These are phyloP conservation scores for Apolygus lucorum DNA, from an alignment of 1,140 invertebrate species.

Conservation along the genomic window DNA sequence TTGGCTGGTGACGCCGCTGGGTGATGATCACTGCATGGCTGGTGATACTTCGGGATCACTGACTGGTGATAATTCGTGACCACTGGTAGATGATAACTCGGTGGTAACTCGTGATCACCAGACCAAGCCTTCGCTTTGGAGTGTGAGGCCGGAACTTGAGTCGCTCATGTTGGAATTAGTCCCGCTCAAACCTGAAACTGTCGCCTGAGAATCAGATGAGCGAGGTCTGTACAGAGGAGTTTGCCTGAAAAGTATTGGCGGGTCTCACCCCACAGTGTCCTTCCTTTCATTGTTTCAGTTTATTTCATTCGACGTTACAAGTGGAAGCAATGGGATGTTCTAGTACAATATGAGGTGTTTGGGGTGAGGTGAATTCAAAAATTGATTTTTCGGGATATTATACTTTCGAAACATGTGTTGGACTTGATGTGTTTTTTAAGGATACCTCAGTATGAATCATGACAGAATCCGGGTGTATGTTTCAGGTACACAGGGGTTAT, in stretches of 20 bases:
- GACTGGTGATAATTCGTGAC: no score
- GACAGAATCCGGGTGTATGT: no score
- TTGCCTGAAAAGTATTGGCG: not conserved
- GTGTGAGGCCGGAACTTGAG: constrained; percentile 54
- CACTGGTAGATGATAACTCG: not conserved
- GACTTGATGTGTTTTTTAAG: no score
- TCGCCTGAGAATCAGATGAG: constrained; percentile 24
- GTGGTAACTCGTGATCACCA: constrained; percentile 43
- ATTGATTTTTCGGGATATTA: no score
- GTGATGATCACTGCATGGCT: not conserved
- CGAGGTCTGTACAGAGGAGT: not conserved
- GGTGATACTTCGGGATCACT: not conserved
- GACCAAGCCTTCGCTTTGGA: constrained; percentile 58
- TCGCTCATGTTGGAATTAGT: constrained; percentile 41
- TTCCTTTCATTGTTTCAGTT: no score
- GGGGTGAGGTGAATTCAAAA: no score
- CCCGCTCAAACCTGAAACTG: constrained; percentile 39
- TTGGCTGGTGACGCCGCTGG: not conserved
- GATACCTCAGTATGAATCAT: no score
- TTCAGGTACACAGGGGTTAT: no score
- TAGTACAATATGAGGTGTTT: no score
- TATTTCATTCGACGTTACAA: no score
- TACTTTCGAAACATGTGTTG: no score
- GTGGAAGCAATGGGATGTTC: no score
- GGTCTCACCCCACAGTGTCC: not conserved